Evolutionary conservation across 2,113 vertebrate genomes (phyloP).

Genomic region (Pungitius pungitius): DNA sequence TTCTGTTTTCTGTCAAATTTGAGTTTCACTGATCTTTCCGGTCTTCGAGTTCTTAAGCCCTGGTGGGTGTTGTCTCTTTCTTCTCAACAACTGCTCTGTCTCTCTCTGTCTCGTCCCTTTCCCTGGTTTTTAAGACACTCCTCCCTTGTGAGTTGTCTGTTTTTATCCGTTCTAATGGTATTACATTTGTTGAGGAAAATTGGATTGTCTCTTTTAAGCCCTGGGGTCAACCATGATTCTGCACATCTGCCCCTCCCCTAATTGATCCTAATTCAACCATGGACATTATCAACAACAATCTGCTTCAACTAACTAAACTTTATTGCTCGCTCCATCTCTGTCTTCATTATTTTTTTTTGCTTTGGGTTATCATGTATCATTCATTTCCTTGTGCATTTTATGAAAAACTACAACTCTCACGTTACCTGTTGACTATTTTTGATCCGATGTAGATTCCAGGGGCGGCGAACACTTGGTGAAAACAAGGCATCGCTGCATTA

Average conservation of each 20-base stretch:
- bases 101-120: constrained; percentile 51
- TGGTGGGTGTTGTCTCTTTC: constrained; percentile 49
- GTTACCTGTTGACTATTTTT: constrained; percentile 1
- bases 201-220: constrained; percentile 84
- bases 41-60: constrained; percentile 43
- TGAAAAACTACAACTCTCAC: not conserved
- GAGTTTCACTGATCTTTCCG: constrained; percentile 10
- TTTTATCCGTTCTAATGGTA: constrained; percentile 84
- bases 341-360: not conserved
- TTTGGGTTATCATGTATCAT: not conserved
- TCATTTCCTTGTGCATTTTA: constrained; percentile 3
- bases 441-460: constrained; percentile 22
- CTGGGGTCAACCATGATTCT: constrained; percentile 81
- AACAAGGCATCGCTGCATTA: constrained; percentile 55
- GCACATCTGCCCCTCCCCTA: constrained; percentile 80
- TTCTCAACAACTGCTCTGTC: constrained; percentile 52
- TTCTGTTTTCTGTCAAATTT: constrained; percentile 14
- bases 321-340: constrained; percentile 54
- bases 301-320: constrained; percentile 67
- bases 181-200: constrained; percentile 89
- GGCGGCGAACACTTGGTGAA: constrained; percentile 12
- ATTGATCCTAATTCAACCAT: constrained; percentile 86
- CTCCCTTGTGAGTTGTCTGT: constrained; percentile 63
- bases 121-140: constrained; percentile 69
- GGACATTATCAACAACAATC: constrained; percentile 85